Percentiles rank a stretch among this genome's conserved stretches.
phyloP scores from a whole-genome alignment of 2,113 vertebrate genomes.

The Candoia aspera region DNA sequence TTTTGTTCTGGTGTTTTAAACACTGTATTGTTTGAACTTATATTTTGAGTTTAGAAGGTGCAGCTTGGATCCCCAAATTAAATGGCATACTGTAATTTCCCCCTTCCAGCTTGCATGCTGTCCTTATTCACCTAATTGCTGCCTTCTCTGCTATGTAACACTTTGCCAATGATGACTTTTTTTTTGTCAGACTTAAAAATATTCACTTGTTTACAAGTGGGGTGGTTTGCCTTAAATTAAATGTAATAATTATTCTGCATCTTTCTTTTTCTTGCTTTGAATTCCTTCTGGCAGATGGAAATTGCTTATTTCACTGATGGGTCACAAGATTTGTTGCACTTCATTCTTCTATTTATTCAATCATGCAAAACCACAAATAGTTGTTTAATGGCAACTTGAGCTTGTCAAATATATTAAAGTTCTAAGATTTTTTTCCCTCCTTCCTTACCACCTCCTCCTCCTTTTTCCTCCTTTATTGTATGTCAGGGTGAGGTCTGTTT shows the following conservation, averaged over 20 bases:
- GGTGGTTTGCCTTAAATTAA: constrained; percentile 38
- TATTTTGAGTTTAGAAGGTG: constrained; percentile 54
- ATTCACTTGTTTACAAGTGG: constrained; percentile 28
- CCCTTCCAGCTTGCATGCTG: neutral
- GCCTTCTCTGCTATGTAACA: neutral
- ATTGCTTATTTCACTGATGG: constrained; percentile 27
- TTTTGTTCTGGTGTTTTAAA: constrained; percentile 39
- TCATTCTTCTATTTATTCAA: constrained; percentile 20
- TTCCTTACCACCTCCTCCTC: neutral
- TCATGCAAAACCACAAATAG: neutral
- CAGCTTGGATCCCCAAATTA: constrained; percentile 48
- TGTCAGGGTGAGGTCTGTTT: neutral
- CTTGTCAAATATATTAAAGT: neutral
- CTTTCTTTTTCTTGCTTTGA: neutral
- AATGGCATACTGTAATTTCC: constrained; percentile 14
- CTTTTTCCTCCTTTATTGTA: neutral
- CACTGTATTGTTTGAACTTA: constrained; percentile 39
- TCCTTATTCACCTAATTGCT: constrained; percentile 27
- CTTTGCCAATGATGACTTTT: neutral
- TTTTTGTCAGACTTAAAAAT: constrained; percentile 29
- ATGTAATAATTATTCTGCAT: constrained; percentile 26
- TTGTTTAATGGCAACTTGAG: constrained; percentile 18
- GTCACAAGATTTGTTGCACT: constrained; percentile 10
- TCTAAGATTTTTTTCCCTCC: neutral
- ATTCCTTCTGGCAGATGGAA: constrained; percentile 23